Conservation (phyloP, 2,797 vertebrate species). For the Lagorchestes hirsutus region DNA sequence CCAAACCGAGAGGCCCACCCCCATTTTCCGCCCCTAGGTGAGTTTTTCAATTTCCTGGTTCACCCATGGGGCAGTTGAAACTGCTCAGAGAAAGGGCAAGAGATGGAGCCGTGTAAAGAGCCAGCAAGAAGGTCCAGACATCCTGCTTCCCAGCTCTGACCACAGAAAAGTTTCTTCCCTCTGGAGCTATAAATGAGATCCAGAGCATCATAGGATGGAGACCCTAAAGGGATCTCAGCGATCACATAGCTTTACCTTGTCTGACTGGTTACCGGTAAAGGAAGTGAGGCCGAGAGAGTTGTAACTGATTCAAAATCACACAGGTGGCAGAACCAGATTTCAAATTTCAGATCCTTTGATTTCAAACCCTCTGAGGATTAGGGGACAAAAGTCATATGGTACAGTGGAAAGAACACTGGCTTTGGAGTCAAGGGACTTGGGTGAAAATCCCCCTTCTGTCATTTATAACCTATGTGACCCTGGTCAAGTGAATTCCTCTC, state of each 20-base stretch:
- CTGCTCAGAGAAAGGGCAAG: neutral
- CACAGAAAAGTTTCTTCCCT: neutral
- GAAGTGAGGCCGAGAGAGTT: neutral
- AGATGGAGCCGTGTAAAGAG: neutral
- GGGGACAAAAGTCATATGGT: neutral
- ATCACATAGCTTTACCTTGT: neutral
- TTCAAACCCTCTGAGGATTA: neutral
- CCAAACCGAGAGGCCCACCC: neutral
- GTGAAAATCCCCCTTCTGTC: neutral
- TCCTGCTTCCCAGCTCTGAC: neutral
- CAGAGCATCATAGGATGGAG: neutral
- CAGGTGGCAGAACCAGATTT: neutral
- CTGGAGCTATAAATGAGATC: neutral
- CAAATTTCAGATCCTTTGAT: neutral
- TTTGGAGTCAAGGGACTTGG: neutral
- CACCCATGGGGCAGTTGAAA: too few species aligned
- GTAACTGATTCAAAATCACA: neutral
- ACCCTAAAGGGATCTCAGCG: neutral
- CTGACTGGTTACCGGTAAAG: neutral
- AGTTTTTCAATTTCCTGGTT: neutral
- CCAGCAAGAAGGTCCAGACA: neutral
- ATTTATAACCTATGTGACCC: neutral
- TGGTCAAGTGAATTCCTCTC: neutral
- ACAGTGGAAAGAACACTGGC: neutral
- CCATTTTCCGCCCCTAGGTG: fast-evolving